Base-by-base conservation (phyloP, 2,888 invertebrate species). In the Neria commutata region DNA sequence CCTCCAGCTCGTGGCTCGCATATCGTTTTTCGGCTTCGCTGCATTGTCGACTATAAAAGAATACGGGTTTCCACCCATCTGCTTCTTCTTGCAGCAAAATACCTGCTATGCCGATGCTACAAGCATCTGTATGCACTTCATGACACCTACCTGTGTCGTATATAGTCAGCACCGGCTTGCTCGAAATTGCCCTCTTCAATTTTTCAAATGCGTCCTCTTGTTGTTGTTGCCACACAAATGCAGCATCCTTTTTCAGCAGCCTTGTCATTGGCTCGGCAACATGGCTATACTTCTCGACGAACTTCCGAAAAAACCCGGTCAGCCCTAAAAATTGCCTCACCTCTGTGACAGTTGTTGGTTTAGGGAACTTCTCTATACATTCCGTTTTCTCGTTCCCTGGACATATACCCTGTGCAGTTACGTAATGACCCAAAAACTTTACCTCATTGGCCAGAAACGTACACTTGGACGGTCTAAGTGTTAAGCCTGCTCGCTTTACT, bases 1-100 rank as follows among this genome's bases (percentile, higher is more conserved):
- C 72, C 59, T 80, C 81, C n/a, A 78, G 56, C 23, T 83, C 81
- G 23, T 77, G 74, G 1, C 73, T 73, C 19, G 74, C 72, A 58
- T 77, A 80, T 16, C 67, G 72, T 10, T 65, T 58, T 66, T 81
- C 79, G 0, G 74, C 69, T 1, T 59, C 63, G 0, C 72, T 74
- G 8, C 72, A 75, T 33, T 69, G 66, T 57, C 1, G 73, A 67
- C 75, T 76, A 23, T 58, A 72, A 55, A 75, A 79, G 0, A 70
- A 72, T 0, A 82, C 65, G 0, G 73, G 73, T n/a, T 61, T 65
- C 19, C 40, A 1, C 3, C 19, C 19, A 6, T 42, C 24, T 5
- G 21, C 42, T 1, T 56, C 37, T 0, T 58, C 26, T 53, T 79
- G 78, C 51, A 77, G 48, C 0, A 79, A 16, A 3, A 80, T 71